These are phyloP conservation scores for Chaetorhynchus papuensis DNA, from an alignment of 2,113 vertebrate species.

Conservation along the genomic window DNA sequence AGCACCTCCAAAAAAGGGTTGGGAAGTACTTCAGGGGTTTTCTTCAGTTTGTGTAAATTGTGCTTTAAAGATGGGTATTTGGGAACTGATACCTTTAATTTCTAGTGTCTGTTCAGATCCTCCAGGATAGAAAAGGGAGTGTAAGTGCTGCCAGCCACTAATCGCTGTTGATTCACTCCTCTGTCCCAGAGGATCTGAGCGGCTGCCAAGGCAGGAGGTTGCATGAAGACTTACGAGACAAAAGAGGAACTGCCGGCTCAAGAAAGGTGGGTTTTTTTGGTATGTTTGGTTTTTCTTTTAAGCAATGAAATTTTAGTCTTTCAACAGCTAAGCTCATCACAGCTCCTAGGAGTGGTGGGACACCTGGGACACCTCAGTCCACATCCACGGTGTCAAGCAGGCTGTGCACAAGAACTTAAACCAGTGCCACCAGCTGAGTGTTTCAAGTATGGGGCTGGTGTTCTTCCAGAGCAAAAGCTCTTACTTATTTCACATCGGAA, in stretches of 20 bases:
- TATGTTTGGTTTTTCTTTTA: neutral
- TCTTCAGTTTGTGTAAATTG: neutral
- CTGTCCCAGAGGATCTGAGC: neutral
- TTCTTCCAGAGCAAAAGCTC: neutral
- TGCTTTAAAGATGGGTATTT: neutral
- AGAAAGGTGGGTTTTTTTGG: neutral
- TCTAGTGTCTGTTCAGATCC: neutral
- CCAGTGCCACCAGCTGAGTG: neutral
- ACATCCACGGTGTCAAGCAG: accelerated
- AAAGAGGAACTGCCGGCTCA: neutral
- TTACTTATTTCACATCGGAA: neutral
- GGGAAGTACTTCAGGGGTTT: neutral
- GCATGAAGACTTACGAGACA: neutral
- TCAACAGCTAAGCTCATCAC: neutral
- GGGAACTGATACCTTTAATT: neutral
- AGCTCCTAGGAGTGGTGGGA: neutral
- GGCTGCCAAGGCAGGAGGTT: neutral
- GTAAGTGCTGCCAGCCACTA: neutral
- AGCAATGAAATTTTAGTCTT: neutral
- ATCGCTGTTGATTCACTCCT: conserved; percentile 16
- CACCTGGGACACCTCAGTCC: neutral
- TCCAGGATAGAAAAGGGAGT: neutral
- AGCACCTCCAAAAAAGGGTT: neutral
- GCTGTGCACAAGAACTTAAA: neutral
- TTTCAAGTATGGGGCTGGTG: neutral